Conservation (phyloP, 2,888 invertebrate species). For the Drosophila suboccidentalis region DNA sequence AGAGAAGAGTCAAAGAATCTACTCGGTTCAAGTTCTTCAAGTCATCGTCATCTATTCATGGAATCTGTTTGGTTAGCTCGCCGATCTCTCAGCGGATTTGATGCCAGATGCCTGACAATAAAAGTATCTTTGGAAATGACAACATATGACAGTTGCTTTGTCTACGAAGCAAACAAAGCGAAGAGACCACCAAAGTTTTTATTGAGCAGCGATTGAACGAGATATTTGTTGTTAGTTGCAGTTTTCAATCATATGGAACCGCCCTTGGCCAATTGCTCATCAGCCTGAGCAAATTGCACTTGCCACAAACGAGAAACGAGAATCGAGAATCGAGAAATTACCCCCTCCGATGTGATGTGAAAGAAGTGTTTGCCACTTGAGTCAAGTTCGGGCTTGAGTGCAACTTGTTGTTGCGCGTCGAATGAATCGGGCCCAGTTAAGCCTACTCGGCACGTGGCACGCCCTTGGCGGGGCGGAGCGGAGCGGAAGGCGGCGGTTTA, state of each 20-base stretch:
- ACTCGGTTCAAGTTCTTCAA: conserved; percentile 53
- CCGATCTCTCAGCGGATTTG: conserved; percentile 64
- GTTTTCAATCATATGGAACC: conserved; percentile 3
- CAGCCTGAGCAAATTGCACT: conserved; percentile 52
- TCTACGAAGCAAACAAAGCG: conserved; percentile 44
- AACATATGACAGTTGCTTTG: conserved; percentile 70
- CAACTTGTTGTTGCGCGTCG: conserved; percentile 32
- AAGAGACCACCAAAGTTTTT: conserved; percentile 69
- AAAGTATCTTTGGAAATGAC: conserved; percentile 63
- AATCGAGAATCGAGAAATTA: conserved; percentile 38
- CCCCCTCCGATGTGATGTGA: conserved; percentile 38
- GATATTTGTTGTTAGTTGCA: neutral
- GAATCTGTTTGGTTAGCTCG: conserved; percentile 41
- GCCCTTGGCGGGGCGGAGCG: conserved; percentile 13
- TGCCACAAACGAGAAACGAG: conserved; percentile 40
- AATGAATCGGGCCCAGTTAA: conserved; percentile 5
- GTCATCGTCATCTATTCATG: conserved; percentile 66
- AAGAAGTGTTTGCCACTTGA: conserved; percentile 78
- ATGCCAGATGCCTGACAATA: conserved; percentile 64
- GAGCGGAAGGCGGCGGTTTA: conserved; percentile 17
- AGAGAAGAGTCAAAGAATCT: neutral
- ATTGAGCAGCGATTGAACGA: conserved; percentile 1
- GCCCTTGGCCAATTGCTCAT: conserved; percentile 14
- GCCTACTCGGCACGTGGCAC: conserved; percentile 65
- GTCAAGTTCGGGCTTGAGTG: conserved; percentile 42